Base-by-base conservation (phyloP, 92 coral and sea anemone genomes). In the Heteractis magnifica region DNA sequence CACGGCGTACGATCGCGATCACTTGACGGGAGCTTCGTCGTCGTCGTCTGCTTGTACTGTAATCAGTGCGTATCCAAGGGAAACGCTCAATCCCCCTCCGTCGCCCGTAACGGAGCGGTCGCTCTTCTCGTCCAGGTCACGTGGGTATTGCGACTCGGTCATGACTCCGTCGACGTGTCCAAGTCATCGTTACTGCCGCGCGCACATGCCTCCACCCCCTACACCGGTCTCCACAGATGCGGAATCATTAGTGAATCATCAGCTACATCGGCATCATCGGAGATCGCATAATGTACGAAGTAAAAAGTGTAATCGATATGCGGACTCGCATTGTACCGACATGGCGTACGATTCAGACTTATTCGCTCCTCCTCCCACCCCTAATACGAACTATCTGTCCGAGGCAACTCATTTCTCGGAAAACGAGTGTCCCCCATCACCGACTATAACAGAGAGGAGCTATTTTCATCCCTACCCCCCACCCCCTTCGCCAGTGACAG, bases 401-500 rank as follows among this genome's bases (percentile, higher is more conserved):
- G 99, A 97, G 80, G 96, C 94, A 74, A 90, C 97, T 58, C 98
- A 90, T 71, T 91, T 94, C 58, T 97, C 99, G 60, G 98, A 97
- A 55, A 90, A 88, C 62, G 99, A 94, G 85, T 92, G 94, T 23
- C 98, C 97, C 34, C 98, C 97, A 4, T 97, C 99, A 20, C 99
- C 99, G 83, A 89, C 91, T 60, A 86, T 87, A 55, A 97, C 97
- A 18, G 99, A 97, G 83, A 86, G 93, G 82, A 91, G 95, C 84
- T 95, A 83, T 80, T 87, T 90, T 21, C 94, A 94, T 65, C 99
- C 98, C 10, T 93, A 92, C 77, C 99, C 99, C 75, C 99, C 99
- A 14, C 99, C 99, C 41, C 99, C 99, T 34, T 97, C 99, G 50
- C 99, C 99, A 10, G 99, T 97, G 73, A 97, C 99, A 70, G 99